A percentile compares a stretch with the other conserved stretches of the same genome.
Evolutionary conservation across 1,140 invertebrate genomes (phyloP).

Genomic region (Popillia japonica): DNA sequence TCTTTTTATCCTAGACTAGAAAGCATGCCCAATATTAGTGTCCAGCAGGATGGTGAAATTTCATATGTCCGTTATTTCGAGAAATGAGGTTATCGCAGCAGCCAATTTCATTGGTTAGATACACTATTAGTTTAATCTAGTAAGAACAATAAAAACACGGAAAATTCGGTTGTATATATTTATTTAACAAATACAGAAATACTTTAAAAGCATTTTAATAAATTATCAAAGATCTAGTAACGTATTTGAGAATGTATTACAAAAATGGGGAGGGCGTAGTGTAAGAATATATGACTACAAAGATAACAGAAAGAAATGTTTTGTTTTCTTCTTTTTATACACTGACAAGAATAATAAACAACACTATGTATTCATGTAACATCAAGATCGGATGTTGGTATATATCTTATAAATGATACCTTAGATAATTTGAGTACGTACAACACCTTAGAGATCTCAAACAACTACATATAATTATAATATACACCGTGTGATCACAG

Average conservation of each 20-base stretch:
- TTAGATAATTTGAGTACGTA: conserved; percentile 40
- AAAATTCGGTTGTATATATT: conserved; percentile 26
- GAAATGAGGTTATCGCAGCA: too few species aligned
- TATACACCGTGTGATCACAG: conserved; percentile 44
- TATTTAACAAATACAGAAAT: conserved; percentile 38
- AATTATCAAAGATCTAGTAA: conserved; percentile 43
- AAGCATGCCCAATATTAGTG: too few species aligned
- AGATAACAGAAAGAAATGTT: conserved; percentile 38
- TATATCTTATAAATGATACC: conserved; percentile 37
- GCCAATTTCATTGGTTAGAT: too few species aligned
- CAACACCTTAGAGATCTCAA: conserved; percentile 44
- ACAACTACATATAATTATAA: conserved; percentile 37
- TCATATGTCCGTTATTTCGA: too few species aligned
- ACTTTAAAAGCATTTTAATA: conserved; percentile 44
- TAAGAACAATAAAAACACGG: too few species aligned
- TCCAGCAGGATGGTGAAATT: too few species aligned
- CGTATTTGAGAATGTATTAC: conserved; percentile 38
- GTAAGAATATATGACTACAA: conserved; percentile 32
- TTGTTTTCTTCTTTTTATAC: conserved; percentile 35
- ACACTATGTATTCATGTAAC: conserved; percentile 40
- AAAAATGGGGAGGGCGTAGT: conserved; percentile 26
- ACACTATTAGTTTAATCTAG: too few species aligned
- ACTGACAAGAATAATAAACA: conserved; percentile 36
- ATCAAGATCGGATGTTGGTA: conserved; percentile 42
- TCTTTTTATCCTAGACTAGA: too few species aligned